Evolutionary conservation across 2,797 vertebrate species (phyloP), one percentile per base, ranked within the genome.

Genomic region (Neosalanx taihuensis): DNA sequence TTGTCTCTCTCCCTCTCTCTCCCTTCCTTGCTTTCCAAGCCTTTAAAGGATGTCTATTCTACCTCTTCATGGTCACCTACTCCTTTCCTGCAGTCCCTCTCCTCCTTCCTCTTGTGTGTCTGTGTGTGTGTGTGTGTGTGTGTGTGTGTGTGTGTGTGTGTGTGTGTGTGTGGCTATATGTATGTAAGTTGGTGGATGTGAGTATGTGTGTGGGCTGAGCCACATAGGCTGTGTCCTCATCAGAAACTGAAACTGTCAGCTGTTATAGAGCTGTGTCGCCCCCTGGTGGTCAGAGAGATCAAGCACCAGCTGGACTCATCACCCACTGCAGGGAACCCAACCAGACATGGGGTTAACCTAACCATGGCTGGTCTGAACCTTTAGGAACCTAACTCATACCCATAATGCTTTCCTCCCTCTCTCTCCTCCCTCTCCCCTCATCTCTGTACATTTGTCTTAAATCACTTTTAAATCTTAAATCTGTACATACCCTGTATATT

Each of bases 201-300:
- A 18, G 1, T 5, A 9, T 63, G 29, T 33, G 15, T 63, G 31
- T 18, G 29, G 30, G 15, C 18, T 63, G 29, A 63, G 15, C 15
- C 30, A n/a, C 13, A 63, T 33, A 30, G 12, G 15, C 18, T 20
- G 18, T 58, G 57, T 23, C 20, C n/a, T 58, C 9, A 6, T n/a
- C 51, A 56, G 4, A n/a, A 5, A 3, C 56, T 20, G 5, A 6
- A 35, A 56, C 49, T 29, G 3, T 67, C 26, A 68, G 41, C 31
- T 26, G 6, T 51, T 76, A 74, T 18, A 1, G 71, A 61, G 15
- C 30, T 75, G 9, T 79, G 78, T 77, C 67, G 41, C 88, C 89
- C 78, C 76, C 9, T 84, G 72, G 86, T 89, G 89, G 86, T 0
- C 41, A 30, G 82, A 68, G 3, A 15, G 17, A 1, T 13, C 0